Conservation (phyloP, 2,797 vertebrate genomes). For the Semotilus atromaculatus region DNA sequence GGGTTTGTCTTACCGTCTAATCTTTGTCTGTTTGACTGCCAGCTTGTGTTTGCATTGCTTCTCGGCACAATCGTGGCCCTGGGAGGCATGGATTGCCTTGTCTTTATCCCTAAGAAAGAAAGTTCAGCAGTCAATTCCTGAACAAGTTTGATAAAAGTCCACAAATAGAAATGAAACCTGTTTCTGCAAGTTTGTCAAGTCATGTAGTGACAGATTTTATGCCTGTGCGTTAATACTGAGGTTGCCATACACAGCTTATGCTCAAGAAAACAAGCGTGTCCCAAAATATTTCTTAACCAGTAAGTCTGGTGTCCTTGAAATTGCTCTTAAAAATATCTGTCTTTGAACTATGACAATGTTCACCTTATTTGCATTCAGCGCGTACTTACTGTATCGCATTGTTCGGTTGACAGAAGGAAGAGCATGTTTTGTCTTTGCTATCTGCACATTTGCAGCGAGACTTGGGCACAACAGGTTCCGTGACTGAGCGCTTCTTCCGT, state of each 20-base stretch:
- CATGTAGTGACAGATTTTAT: constrained; percentile 26
- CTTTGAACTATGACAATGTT: background rate
- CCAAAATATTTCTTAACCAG: background rate
- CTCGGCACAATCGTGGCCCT: constrained; percentile 62
- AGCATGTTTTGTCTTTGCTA: constrained; percentile 83
- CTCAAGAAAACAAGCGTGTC: constrained; percentile 1
- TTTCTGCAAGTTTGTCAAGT: constrained; percentile 56
- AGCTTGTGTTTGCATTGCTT: constrained; percentile 71
- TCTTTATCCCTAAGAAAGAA: constrained; percentile 63
- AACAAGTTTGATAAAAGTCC: constrained; percentile 31
- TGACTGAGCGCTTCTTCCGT: constrained; percentile 82
- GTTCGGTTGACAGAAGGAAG: constrained; percentile 82
- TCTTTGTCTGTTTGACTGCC: constrained; percentile 71
- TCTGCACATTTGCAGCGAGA: constrained; percentile 84
- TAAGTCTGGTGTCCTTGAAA: constrained; percentile 34
- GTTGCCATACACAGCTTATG: background rate
- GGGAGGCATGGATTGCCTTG: constrained; percentile 59
- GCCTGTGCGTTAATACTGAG: constrained; percentile 3
- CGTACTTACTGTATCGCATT: constrained; percentile 61
- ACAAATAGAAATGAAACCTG: constrained; percentile 58
- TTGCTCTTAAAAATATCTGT: background rate
- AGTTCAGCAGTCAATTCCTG: constrained; percentile 39
- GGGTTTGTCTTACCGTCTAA: constrained; percentile 79
- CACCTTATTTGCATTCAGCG: background rate
- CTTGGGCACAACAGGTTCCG: constrained; percentile 57